Evolutionary conservation across 2,888 invertebrate genomes (phyloP).

Genomic region (Synanthedon tipuliformis): DNA sequence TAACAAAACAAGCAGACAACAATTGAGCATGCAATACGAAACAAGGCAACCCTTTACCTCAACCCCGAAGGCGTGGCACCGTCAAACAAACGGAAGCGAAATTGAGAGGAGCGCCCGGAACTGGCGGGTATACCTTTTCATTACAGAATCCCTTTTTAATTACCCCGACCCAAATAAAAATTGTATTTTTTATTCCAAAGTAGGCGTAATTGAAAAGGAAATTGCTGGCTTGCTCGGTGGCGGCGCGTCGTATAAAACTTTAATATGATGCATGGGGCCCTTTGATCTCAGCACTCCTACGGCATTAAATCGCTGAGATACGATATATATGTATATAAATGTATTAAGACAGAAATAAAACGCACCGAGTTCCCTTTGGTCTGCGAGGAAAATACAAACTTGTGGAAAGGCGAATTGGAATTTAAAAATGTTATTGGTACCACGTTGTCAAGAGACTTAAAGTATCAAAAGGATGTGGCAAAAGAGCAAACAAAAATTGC

Average conservation of each 20-base stretch:
- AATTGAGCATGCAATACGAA: constrained; percentile 3
- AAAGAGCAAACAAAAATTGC: constrained; percentile 16
- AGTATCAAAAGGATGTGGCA: neutral
- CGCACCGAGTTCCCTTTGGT: neutral
- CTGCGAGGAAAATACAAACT: neutral
- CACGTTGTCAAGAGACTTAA: constrained; percentile 10
- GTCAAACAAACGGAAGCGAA: constrained; percentile 67
- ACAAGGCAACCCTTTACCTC: constrained; percentile 45
- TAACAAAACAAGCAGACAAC: constrained; percentile 15
- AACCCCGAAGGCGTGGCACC: constrained; percentile 52
- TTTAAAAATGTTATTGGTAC: constrained; percentile 3
- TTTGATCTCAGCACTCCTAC: constrained; percentile 63
- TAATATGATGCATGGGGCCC: constrained; percentile 66
- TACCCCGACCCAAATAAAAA: constrained; percentile 66
- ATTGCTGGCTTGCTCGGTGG: constrained; percentile 52
- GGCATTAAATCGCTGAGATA: constrained; percentile 54
- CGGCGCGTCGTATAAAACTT: constrained; percentile 59
- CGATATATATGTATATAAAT: constrained; percentile 21
- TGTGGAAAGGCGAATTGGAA: constrained; percentile 7
- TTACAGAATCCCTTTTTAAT: constrained; percentile 70
- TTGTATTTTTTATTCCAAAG: constrained; percentile 67
- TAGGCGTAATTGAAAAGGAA: constrained; percentile 69
- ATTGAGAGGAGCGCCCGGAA: constrained; percentile 67
- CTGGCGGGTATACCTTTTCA: constrained; percentile 66
- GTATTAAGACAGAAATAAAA: constrained; percentile 3